These are phyloP conservation scores for Hippoglossus hippoglossus DNA, from an alignment of 2,797 vertebrate genomes.

Conservation along the genomic window DNA sequence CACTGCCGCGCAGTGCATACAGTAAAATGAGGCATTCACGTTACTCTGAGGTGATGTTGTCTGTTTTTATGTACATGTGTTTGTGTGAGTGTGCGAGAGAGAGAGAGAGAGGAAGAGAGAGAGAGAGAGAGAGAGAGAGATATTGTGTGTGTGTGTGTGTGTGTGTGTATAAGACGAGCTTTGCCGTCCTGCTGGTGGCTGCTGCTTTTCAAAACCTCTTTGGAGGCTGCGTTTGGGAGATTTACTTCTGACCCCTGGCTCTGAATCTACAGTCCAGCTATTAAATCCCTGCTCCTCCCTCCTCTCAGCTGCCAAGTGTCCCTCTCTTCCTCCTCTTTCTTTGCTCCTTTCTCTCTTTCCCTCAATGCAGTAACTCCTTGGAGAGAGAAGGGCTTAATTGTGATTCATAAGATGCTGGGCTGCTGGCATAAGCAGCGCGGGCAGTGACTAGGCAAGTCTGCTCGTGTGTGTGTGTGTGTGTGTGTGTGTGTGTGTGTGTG, in stretches of 20 bases:
- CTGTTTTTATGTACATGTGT: slow-evolving; percentile 63
- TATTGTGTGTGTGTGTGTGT: not conserved
- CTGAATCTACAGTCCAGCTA: slow-evolving; percentile 51
- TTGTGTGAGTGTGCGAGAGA: slow-evolving; percentile 27
- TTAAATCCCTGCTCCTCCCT: slow-evolving; percentile 42
- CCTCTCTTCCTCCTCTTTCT: slow-evolving; percentile 12
- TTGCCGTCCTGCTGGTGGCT: slow-evolving; percentile 55
- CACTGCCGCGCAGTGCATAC: slow-evolving; percentile 76
- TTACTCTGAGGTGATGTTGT: slow-evolving; percentile 84
- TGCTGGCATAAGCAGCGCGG: slow-evolving; percentile 60
- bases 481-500: slow-evolving; percentile 42
- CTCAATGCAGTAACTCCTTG: slow-evolving; percentile 55
- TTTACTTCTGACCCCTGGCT: slow-evolving; percentile 59
- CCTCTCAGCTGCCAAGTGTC: not conserved
- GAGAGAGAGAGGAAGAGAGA: slow-evolving; percentile 22
- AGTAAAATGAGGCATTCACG: slow-evolving; percentile 87
- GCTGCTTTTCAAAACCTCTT: slow-evolving; percentile 57
- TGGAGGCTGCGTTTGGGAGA: slow-evolving; percentile 46
- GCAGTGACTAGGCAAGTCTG: slow-evolving; percentile 74
- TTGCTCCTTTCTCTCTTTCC: slow-evolving; percentile 6
- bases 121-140: not conserved
- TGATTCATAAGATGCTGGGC: slow-evolving; percentile 68
- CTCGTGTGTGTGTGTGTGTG: slow-evolving; percentile 40
- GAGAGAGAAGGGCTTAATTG: slow-evolving; percentile 76
- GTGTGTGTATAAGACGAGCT: slow-evolving; percentile 50